Conservation (phyloP, 1,140 invertebrate species). For the Zeugodacus cucurbitae region DNA sequence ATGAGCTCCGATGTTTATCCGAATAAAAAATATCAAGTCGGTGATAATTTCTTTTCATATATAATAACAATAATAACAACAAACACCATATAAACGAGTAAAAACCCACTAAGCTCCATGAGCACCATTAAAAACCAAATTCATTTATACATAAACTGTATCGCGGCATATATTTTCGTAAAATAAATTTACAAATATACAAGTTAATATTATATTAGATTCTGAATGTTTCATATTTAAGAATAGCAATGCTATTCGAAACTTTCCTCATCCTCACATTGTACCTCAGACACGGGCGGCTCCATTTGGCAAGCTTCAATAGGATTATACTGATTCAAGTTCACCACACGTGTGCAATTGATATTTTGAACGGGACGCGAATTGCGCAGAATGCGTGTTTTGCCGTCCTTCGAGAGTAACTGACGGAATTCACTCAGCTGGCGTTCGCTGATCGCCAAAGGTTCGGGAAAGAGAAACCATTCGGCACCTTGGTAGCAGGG, state of each 20-base stretch:
- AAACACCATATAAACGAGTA: too few relatives aligned
- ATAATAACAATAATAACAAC: too few relatives aligned
- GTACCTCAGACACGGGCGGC: neutral
- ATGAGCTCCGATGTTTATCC: too few relatives aligned
- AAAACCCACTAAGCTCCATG: too few relatives aligned
- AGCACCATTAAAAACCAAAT: neutral
- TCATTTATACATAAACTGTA: neutral
- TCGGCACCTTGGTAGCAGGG: conserved; percentile 85
- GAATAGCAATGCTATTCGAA: neutral
- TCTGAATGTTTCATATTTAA: neutral
- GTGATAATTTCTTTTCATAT: too few relatives aligned
- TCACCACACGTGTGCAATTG: conserved; percentile 61
- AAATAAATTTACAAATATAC: conserved; percentile 27
- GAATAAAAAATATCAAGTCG: too few relatives aligned
- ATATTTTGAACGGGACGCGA: conserved; percentile 68
- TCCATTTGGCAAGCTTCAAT: neutral
- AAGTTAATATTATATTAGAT: neutral
- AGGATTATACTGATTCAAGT: conserved; percentile 53
- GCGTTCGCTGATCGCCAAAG: conserved; percentile 74
- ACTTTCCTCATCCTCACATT: neutral
- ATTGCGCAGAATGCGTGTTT: conserved; percentile 64
- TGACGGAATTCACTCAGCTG: conserved; percentile 69
- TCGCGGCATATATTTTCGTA: neutral
- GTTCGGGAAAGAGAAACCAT: conserved; percentile 85
- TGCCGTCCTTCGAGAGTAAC: conserved; percentile 62